A percentile compares a stretch with the other conserved stretches of the same genome.
These are phyloP conservation scores for Diaphora mendica DNA, from an alignment of 2,888 invertebrate species.

Conservation along the genomic window DNA sequence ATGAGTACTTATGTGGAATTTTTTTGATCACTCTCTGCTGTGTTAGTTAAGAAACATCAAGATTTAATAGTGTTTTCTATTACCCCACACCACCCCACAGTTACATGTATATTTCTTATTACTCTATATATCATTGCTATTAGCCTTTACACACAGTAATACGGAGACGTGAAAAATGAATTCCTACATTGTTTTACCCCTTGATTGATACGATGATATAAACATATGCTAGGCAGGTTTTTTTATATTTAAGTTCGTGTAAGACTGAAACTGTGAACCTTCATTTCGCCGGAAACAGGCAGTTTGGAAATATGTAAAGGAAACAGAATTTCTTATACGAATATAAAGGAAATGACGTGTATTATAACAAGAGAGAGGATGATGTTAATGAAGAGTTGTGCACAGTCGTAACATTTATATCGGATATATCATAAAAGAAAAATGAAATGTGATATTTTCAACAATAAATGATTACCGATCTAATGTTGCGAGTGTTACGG, in stretches of 20 bases:
- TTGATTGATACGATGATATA: constrained; percentile 35
- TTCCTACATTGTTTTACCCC: constrained; percentile 46
- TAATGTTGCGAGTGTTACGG: constrained; percentile 13
- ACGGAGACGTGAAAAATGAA: constrained; percentile 32
- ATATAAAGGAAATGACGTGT: constrained; percentile 44
- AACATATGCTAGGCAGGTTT: constrained; percentile 50
- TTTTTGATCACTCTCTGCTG: constrained; percentile 36
- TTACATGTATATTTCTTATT: constrained; percentile 3
- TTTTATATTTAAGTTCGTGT: constrained; percentile 58
- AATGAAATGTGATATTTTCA: neutral
- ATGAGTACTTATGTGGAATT: constrained; percentile 49
- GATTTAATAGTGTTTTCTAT: constrained; percentile 1
- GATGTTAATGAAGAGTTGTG: constrained; percentile 29
- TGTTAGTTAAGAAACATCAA: constrained; percentile 7
- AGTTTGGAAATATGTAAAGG: constrained; percentile 9
- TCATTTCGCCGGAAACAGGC: constrained; percentile 31
- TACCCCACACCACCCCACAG: neutral
- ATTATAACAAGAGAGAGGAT: constrained; percentile 44
- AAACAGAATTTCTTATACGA: constrained; percentile 45
- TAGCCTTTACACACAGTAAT: neutral
- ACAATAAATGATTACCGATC: neutral
- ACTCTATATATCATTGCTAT: constrained; percentile 7
- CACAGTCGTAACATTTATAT: constrained; percentile 30
- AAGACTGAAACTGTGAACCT: constrained; percentile 64
- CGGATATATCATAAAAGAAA: neutral